These are phyloP conservation scores for Gnathonemus longibarbis DNA, from an alignment of 2,113 vertebrate species.

Conservation along the genomic window DNA sequence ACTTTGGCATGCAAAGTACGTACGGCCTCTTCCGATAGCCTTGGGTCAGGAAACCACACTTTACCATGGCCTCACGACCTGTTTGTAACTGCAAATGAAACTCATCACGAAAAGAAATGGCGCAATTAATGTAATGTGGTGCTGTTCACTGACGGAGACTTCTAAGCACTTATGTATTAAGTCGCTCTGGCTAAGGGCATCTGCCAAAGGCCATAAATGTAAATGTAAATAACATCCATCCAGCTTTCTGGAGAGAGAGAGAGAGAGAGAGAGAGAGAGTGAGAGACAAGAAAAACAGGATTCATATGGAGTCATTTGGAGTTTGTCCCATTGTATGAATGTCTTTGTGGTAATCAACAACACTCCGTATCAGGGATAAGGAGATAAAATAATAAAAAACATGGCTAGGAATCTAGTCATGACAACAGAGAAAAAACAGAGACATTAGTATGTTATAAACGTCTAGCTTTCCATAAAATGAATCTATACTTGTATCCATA, in stretches of 20 bases:
- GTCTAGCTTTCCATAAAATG: not conserved
- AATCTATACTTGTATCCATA: not conserved
- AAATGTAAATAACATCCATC: not conserved
- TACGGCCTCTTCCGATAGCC: not conserved
- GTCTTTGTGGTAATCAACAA: not conserved
- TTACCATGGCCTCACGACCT: not conserved
- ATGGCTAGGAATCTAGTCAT: not conserved
- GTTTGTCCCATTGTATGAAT: not conserved
- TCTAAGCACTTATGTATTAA: not conserved
- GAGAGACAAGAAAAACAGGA: not conserved
- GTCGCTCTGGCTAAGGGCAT: not conserved
- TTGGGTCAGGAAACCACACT: not conserved
- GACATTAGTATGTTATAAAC: not conserved
- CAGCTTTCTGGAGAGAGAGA: not conserved
- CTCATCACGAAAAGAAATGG: not conserved
- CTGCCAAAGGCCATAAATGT: not conserved
- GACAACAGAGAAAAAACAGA: not conserved
- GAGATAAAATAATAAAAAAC: not conserved
- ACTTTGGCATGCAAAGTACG: not conserved
- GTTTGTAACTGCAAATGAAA: not conserved
- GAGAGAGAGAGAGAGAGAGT: not conserved
- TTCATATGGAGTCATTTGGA: not conserved
- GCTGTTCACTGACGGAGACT: not conserved
- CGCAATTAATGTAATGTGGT: not conserved
- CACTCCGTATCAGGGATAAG: not conserved